Conservation (phyloP, 2,888 invertebrate genomes). For the Allygus modestus region DNA sequence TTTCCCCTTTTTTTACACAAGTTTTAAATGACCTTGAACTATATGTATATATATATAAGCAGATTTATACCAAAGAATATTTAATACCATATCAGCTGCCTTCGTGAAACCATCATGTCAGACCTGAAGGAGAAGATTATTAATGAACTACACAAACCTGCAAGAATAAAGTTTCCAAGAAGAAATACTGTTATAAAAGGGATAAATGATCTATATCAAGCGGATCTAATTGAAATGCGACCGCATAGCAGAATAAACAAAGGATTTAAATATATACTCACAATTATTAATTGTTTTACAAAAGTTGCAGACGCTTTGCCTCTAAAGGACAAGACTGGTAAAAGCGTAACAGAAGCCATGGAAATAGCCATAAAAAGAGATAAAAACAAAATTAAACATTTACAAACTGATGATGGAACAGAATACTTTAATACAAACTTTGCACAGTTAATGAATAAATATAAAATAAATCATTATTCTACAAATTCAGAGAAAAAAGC, state of each 20-base stretch:
- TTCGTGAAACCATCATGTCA: neutral
- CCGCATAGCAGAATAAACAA: slow-evolving; percentile 47
- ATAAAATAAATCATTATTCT: slow-evolving; percentile 65
- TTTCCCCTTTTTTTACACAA: neutral
- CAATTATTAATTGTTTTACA: slow-evolving; percentile 54
- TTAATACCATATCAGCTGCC: neutral
- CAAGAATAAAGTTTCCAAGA: slow-evolving; percentile 43
- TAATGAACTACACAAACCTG: slow-evolving; percentile 62
- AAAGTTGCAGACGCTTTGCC: slow-evolving; percentile 52
- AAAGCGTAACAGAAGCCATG: slow-evolving; percentile 41
- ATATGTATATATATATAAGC: too few species aligned
- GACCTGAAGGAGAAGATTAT: slow-evolving; percentile 29
- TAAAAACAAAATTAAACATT: slow-evolving; percentile 53
- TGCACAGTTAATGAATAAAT: slow-evolving; percentile 62
- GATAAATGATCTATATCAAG: slow-evolving; percentile 59
- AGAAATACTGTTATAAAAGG: slow-evolving; percentile 58
- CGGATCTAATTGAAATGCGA: slow-evolving; percentile 62
- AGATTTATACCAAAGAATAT: neutral
- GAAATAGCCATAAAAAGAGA: slow-evolving; percentile 13
- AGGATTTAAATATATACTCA: slow-evolving; percentile 44
- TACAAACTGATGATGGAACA: slow-evolving; percentile 65
- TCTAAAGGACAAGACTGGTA: slow-evolving; percentile 59
- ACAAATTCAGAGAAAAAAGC: slow-evolving; percentile 61
- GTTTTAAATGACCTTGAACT: neutral
- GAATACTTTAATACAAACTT: slow-evolving; percentile 65